These are phyloP conservation scores for Drosophila robusta DNA, from an alignment of 2,888 invertebrate species.

Conservation along the genomic window DNA sequence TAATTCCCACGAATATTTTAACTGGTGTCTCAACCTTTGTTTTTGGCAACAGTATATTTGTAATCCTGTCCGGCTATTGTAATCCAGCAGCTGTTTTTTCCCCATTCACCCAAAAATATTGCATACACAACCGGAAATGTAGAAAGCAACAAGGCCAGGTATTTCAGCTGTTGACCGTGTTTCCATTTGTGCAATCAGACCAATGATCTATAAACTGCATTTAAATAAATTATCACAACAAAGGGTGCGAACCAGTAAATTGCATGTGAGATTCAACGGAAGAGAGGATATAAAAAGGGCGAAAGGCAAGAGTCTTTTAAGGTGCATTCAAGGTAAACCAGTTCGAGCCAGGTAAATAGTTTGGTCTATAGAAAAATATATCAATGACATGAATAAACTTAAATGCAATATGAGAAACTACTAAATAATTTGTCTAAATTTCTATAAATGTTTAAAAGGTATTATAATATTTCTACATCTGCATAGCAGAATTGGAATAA, in stretches of 20 bases:
- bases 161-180: conserved; percentile 21
- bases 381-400: not conserved
- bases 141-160: conserved; percentile 47
- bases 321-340: conserved; percentile 21
- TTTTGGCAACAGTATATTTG: conserved; percentile 27
- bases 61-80: not conserved
- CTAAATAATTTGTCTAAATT: not conserved
- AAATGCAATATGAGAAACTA: not conserved
- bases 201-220: conserved; percentile 64
- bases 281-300: not conserved
- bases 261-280: conserved; percentile 25
- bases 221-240: conserved; percentile 70
- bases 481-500: too few relatives aligned
- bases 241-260: conserved; percentile 32
- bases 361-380: not conserved
- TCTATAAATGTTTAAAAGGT: not conserved
- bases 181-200: conserved; percentile 18
- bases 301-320: not conserved
- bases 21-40: conserved; percentile 16
- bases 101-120: conserved; percentile 48
- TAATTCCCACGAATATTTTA: not conserved
- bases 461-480: too few relatives aligned
- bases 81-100: conserved; percentile 34
- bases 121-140: conserved; percentile 28
- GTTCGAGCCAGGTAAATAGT: conserved; percentile 4